A percentile compares a stretch with the other conserved stretches of the same genome.
Conservation (phyloP, 2,888 invertebrate genomes). For the Empis livida region DNA sequence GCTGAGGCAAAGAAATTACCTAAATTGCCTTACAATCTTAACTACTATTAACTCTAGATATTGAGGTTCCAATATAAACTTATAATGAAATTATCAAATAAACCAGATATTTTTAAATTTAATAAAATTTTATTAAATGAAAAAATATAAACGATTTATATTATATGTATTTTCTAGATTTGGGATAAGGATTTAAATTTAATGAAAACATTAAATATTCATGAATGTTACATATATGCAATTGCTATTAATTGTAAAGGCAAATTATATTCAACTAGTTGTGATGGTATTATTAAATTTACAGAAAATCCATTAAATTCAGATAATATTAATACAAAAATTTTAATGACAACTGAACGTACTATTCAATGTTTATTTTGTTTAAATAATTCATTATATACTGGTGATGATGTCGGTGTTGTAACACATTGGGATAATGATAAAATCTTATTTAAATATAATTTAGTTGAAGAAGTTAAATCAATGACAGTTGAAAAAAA, state of each 20-base stretch:
- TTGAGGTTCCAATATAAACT: too few relatives aligned
- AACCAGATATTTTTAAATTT: too few relatives aligned
- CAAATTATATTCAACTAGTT: constrained; percentile 32
- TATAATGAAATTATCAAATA: too few relatives aligned
- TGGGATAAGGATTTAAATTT: constrained; percentile 32
- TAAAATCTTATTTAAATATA: constrained; percentile 33
- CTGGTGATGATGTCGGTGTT: constrained; percentile 35
- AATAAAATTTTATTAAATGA: too few relatives aligned
- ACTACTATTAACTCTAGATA: too few relatives aligned
- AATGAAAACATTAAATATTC: constrained; percentile 23
- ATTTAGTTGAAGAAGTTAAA: constrained; percentile 33
- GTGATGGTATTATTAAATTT: constrained; percentile 32
- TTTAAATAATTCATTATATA: constrained; percentile 25
- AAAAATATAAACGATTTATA: too few relatives aligned
- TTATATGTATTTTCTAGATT: constrained; percentile 19
- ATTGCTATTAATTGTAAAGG: constrained; percentile 27
- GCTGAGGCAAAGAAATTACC: too few relatives aligned
- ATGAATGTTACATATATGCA: constrained; percentile 32
- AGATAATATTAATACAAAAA: constrained; percentile 20
- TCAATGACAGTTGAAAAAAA: constrained; percentile 28
- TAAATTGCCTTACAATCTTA: too few relatives aligned
- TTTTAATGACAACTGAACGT: constrained; percentile 23
- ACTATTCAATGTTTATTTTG: constrained; percentile 30
- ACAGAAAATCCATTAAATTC: constrained; percentile 25
- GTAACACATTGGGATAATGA: constrained; percentile 34